A percentile compares a stretch with the other conserved stretches of the same genome.
Evolutionary conservation across 2,797 vertebrate genomes (phyloP).

Genomic region (Bovichtus variegatus): DNA sequence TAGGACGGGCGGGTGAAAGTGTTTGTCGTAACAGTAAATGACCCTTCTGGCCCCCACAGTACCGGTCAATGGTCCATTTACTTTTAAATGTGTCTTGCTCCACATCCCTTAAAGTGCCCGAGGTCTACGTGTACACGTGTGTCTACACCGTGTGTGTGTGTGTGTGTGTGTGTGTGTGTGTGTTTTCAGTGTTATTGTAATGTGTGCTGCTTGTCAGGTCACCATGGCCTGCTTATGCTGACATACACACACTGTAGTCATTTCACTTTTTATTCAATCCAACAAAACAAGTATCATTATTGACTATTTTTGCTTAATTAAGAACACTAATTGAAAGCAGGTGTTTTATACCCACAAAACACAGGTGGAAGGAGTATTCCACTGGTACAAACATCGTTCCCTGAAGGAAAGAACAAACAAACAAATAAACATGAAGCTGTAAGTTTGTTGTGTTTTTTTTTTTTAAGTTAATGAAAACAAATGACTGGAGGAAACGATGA

Average conservation of each 20-base stretch:
- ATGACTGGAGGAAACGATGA: conserved; percentile 35
- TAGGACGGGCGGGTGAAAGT: conserved; percentile 11
- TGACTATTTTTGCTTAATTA: conserved; percentile 7
- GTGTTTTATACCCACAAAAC: conserved; percentile 2
- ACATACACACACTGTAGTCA: conserved; percentile 2
- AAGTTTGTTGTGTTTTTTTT: too few species aligned
- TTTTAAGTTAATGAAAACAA: conserved; percentile 20
- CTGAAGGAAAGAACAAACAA: not conserved
- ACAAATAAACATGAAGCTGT: not conserved
- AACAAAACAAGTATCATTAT: not conserved
- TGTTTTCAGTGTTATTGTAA: conserved; percentile 1
- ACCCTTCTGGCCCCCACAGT: conserved; percentile 42
- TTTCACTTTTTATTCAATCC: not conserved
- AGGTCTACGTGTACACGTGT: not conserved
- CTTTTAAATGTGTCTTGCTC: conserved; percentile 58
- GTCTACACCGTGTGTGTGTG: conserved; percentile 17
- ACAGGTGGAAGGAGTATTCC: conserved; percentile 1
- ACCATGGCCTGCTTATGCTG: not conserved
- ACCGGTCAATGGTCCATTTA: conserved; percentile 58
- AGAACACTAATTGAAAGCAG: conserved; percentile 14
- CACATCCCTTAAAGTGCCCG: conserved; percentile 23
- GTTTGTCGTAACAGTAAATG: conserved; percentile 60
- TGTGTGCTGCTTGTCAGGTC: not conserved
- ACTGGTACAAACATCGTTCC: not conserved
- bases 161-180: conserved; percentile 1